A percentile compares a stretch with the other conserved stretches of the same genome.
Conservation (phyloP, 2,797 vertebrate genomes). For the Galago senegalensis region DNA sequence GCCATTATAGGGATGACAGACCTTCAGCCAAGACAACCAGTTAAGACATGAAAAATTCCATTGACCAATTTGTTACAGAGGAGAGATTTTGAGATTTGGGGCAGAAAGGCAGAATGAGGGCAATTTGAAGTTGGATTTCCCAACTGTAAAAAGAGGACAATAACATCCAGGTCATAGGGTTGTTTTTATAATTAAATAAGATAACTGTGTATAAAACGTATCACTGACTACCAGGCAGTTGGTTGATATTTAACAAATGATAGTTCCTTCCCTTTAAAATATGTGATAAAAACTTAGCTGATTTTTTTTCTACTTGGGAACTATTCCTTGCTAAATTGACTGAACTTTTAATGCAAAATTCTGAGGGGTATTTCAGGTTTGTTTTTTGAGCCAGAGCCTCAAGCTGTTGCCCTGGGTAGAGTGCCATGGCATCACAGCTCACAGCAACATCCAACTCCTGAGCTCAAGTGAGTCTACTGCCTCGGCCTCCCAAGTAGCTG, state of each 20-base stretch:
- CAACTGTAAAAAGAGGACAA: neutral
- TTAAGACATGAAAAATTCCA: conserved; percentile 32
- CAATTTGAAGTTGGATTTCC: neutral
- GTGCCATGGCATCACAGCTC: no score
- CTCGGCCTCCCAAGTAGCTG: no score
- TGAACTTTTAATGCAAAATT: conserved; percentile 27
- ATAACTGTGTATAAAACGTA: neutral
- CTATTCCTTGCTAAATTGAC: conserved; percentile 29
- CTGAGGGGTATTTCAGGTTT: neutral
- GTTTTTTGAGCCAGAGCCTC: no score
- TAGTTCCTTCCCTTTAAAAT: neutral
- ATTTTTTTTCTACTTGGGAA: conserved; percentile 38
- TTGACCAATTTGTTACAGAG: neutral
- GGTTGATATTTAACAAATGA: neutral
- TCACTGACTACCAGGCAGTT: neutral
- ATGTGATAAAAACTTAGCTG: neutral
- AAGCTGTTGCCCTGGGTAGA: no score
- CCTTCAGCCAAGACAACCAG: neutral
- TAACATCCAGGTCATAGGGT: neutral
- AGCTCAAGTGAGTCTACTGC: no score
- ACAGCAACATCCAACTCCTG: no score
- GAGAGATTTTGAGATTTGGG: conserved; percentile 57
- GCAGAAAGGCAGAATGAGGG: neutral
- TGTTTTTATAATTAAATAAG: conserved; percentile 1
- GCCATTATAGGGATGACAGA: neutral